Evolutionary conservation across 2,888 invertebrate species (phyloP), one percentile per base, ranked within the genome.

Genomic region (Cactoblastis cactorum): DNA sequence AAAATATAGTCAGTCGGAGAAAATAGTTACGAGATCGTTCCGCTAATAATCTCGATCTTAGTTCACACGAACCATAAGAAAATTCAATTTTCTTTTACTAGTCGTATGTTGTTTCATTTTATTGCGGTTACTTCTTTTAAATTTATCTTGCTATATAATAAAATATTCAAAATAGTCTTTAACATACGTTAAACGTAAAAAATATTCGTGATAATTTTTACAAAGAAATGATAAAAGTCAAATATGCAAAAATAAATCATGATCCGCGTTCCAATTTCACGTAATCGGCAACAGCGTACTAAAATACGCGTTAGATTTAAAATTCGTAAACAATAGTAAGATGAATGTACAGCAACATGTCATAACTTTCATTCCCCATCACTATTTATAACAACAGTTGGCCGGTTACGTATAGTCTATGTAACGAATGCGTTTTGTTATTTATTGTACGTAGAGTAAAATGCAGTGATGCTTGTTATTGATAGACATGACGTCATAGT

Each of bases 251-350:
- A 22, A 12, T 5, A 22, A 19, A 41, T n/a, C 37, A 12, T 22
- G 46, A 46, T 46, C 22, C 46, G 19, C 9, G 14, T 33, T 46
- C 35, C 19, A 46, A 12, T 35, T 46, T 22, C 46, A 46, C 9
- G 34, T 34, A 32, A 46, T 22, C 34, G 19, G 14, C 12, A 46
- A 35, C 34, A 46, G 12, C 43, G 24, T 12, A 9, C 8, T 19
- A 35, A 46, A 35, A 45, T 18, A 46, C 14, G 14, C 22, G 15
- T 46, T 22, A 35, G 34, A 22, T 37, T 15, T 37, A 37, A 37
- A 37, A 17, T 19, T 15, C 46, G 19, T 19, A 35, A 46, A 46
- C 46, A 35, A 35, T 46, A 18, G 17, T 28, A 28, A 24, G 22
- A 48, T 47, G 37, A 47, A 35, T 22, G 11, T 24, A 14, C 12